These are phyloP conservation scores for Chrysodeixis includens DNA, from an alignment of 2,888 invertebrate species.

Conservation along the genomic window DNA sequence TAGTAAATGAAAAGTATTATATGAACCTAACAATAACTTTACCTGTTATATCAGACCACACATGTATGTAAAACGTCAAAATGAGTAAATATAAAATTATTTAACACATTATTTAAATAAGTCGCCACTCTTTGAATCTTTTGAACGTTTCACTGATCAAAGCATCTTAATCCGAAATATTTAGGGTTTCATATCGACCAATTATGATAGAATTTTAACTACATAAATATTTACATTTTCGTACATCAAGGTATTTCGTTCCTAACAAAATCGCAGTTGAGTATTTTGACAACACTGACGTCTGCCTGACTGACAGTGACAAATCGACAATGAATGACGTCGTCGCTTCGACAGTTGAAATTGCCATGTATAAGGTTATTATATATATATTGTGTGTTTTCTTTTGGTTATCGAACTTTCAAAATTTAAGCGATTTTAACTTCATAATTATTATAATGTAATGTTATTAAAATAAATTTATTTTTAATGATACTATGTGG, in stretches of 20 bases:
- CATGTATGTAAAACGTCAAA: not conserved
- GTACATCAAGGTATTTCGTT: not conserved
- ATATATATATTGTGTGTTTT: no score
- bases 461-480: no score
- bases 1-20: not conserved
- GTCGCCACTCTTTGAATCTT: not conserved
- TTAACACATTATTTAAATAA: not conserved
- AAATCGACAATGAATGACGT: no score
- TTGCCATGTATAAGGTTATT: no score
- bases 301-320: not conserved
- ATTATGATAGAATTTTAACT: not conserved
- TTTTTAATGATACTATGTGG: no score
- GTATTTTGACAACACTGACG: not conserved
- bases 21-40: not conserved
- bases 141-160: not conserved
- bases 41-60: slow-evolving; percentile 1
- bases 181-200: not conserved
- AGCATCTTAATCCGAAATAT: not conserved
- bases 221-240: not conserved
- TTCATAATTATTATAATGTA: no score
- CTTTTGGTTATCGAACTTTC: no score
- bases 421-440: no score
- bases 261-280: no score
- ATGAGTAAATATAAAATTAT: not conserved
- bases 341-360: no score